Evolutionary conservation across 2,888 invertebrate species (phyloP).

Genomic region (Pasiphila rectangulata): DNA sequence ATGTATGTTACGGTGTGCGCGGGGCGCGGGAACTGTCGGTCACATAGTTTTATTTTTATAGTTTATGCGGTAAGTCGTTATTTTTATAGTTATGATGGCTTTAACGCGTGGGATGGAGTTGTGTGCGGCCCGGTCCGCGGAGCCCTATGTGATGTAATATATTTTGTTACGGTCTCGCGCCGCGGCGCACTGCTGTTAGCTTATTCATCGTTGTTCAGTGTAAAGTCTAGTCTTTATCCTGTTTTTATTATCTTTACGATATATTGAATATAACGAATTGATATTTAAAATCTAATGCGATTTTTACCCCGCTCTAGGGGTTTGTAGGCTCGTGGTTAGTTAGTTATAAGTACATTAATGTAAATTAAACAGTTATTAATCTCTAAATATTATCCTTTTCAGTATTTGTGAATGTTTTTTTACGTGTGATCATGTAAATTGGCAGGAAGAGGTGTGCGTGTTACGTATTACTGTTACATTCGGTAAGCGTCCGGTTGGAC

Average conservation of each 20-base stretch:
- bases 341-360: slow-evolving; percentile 78
- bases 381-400: slow-evolving; percentile 73
- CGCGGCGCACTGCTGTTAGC: slow-evolving; percentile 68
- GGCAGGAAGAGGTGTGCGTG: slow-evolving; percentile 50
- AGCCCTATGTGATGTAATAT: slow-evolving; percentile 26
- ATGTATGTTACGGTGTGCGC: slow-evolving; percentile 52
- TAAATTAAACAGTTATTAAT: slow-evolving; percentile 76
- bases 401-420: slow-evolving; percentile 77
- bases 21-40: slow-evolving; percentile 44
- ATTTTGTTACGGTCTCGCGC: slow-evolving; percentile 34
- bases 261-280: slow-evolving; percentile 74
- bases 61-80: slow-evolving; percentile 34
- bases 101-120: slow-evolving; percentile 10
- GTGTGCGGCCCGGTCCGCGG: neutral
- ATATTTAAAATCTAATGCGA: slow-evolving; percentile 73
- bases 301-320: slow-evolving; percentile 59
- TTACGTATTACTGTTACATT: slow-evolving; percentile 79
- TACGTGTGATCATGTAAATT: slow-evolving; percentile 58
- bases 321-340: slow-evolving; percentile 75
- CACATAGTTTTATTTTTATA: slow-evolving; percentile 45
- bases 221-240: slow-evolving; percentile 82
- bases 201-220: slow-evolving; percentile 78
- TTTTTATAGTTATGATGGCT: slow-evolving; percentile 21
- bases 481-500: slow-evolving; percentile 65
- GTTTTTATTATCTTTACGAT: slow-evolving; percentile 76